Evolutionary conservation across 1,140 invertebrate genomes (phyloP), one percentile per base, ranked within the genome.

Genomic region (Eriocheir sinensis): DNA sequence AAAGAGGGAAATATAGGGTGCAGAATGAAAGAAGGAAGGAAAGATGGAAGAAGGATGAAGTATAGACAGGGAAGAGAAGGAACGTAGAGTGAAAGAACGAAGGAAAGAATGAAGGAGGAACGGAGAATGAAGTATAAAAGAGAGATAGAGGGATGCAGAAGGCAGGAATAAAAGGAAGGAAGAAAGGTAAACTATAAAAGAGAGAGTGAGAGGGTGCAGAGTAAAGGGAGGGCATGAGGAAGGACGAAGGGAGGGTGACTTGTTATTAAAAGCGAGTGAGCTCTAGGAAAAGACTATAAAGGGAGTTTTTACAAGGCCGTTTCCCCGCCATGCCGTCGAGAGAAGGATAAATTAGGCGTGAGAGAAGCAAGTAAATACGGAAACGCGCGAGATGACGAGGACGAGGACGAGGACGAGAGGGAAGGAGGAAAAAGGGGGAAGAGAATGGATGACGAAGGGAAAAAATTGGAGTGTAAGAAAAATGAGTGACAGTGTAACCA

Each of bases 321-420:
- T 40, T 48, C 53, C 88, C 32, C 4, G 41, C 9, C 88, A 30
- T 89, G 53, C 34, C 53, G 88, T 89, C 88, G 38, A 53, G 88
- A 40, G 88, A 89, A 89, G 88, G 41, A 89, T 89, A 89, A 89
- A 89, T 89, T 89, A 48, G 88, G 44, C 44, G 88, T 89, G 32
- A 89, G 88, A 53, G 88, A 30, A 89, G 88, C 21, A 15, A 34
- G 88, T 89, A 89, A 89, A 89, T 89, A 89, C 44, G 34, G 15
- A 6, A 30, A 53, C 21, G 48, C 12, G 72, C 27, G 34, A 81
- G 38, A 38, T 44, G 34, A 36, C 4, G 53, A 36, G 86, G 36
- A 44, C 32, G 86, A 17, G 40, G 40, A n/a, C 4, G n/a, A 8
- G 27, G 40, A n/a, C 21, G n/a, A 17, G 44, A 53, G 44, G 32